Base-by-base conservation (phyloP, 2,113 vertebrate genomes). In the Ariopsis seemanni region DNA sequence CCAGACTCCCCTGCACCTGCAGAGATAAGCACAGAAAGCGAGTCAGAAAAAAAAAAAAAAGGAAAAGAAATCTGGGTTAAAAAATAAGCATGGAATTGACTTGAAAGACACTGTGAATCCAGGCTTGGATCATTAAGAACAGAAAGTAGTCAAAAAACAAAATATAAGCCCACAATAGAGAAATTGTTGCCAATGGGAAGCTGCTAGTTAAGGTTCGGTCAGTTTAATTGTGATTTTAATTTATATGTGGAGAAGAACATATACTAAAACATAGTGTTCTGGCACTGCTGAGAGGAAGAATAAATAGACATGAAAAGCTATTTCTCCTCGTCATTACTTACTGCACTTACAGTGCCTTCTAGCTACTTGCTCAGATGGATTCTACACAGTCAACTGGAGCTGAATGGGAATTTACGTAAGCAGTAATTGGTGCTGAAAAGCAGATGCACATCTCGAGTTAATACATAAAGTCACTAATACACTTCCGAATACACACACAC, bases 1-100 rank as follows among this genome's bases (percentile, higher is more conserved):
- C 98, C 98, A 7, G 98, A 99, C 91, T 99, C 98, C 0, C 98
- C 98, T 0, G 98, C 98, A 96, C 98, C 98, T 99, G 94, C 1
- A 92, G 52, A 92, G 93, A 96, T 1, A 94, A 84, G 90, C 93
- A 86, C 85, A 55, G 88, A 91, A 89, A 25, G 85, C 1, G 48
- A 81, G 15, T 86, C 30, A 85, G n/a, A 63, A 34, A 18, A 55
- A 8, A 79, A 22, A 22, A 27, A 69, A 80, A 50, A 60, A 5
- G 20, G 34, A 5, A 71, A 55, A 72, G 10, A 42, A 53, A 3
- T 42, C 42, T 42, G 42, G 42, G 42, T 42, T 42, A 71, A 15
- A 42, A 5, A 71, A 55, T 14, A 50, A 52, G 22, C 7, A 57
- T 5, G 65, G 30, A 69, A 12, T 72, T 42, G 2, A 42, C 7